A percentile compares a stretch with the other conserved stretches of the same genome.
Evolutionary conservation across 2,797 vertebrate species (phyloP).

Genomic region (Leptatherina wallacei): DNA sequence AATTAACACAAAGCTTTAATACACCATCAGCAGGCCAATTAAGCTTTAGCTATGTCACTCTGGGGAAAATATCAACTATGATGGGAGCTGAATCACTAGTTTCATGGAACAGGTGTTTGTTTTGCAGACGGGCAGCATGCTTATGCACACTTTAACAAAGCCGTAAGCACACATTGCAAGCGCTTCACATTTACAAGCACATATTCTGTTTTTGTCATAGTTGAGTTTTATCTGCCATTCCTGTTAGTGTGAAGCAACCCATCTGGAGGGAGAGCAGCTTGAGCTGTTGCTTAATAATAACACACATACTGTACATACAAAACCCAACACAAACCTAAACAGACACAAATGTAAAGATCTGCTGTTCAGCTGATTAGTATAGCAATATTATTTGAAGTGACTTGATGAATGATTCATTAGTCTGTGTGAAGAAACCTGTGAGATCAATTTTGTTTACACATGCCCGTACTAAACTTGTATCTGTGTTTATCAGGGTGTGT

Average conservation of each 20-base stretch:
- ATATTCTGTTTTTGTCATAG: conserved; percentile 41
- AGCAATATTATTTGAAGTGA: conserved; percentile 18
- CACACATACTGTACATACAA: conserved; percentile 15
- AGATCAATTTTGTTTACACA: conserved; percentile 16
- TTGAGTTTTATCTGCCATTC: conserved; percentile 50
- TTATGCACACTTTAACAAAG: conserved; percentile 3
- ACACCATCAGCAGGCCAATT: conserved; percentile 72
- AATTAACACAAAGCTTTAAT: conserved; percentile 74
- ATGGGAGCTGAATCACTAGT: conserved; percentile 41
- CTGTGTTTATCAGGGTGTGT: conserved; percentile 1
- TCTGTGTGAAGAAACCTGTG: conserved; percentile 24
- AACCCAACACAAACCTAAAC: conserved; percentile 4
- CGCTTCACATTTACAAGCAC: conserved; percentile 38
- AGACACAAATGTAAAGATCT: conserved; percentile 26
- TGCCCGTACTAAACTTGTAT: conserved; percentile 6
- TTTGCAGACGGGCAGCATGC: conserved; percentile 3
- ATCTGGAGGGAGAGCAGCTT: conserved; percentile 60
- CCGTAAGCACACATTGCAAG: conserved; percentile 4
- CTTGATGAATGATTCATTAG: conserved; percentile 46
- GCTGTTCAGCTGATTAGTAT: conserved; percentile 41
- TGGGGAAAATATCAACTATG: conserved; percentile 56
- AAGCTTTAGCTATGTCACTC: conserved; percentile 68
- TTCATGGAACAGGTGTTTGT: conserved; percentile 32
- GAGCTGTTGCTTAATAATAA: conserved; percentile 41
- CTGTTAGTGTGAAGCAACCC: conserved; percentile 62